Conservation (phyloP, 35 echinoderm and acorn worm species). For the Chiridota heheva region DNA sequence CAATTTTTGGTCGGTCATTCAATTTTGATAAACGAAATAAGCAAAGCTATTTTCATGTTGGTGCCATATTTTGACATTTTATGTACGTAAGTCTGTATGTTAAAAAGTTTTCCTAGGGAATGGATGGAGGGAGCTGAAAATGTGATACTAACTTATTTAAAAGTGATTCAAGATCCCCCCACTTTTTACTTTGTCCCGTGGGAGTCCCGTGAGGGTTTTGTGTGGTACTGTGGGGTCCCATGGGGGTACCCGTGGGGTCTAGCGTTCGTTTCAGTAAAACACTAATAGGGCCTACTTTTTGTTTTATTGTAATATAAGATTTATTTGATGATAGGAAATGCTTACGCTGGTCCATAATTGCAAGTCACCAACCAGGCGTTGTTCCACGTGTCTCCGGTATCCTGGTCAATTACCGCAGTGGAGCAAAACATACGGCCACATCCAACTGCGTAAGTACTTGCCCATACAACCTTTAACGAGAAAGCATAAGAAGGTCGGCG, state of each 20-base stretch:
- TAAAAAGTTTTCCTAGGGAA: too few relatives aligned
- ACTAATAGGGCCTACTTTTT: background rate
- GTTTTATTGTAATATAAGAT: background rate
- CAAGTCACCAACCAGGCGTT: constrained; percentile 84
- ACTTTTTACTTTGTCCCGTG: background rate
- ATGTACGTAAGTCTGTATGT: too few relatives aligned
- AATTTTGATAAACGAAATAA: background rate
- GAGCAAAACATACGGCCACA: constrained; percentile 74
- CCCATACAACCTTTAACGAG: constrained; percentile 80
- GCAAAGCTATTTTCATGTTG: too few relatives aligned
- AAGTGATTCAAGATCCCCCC: background rate
- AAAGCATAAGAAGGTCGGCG: background rate
- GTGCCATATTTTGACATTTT: too few relatives aligned
- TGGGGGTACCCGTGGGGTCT: background rate
- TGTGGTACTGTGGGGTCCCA: background rate
- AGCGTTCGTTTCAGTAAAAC: background rate
- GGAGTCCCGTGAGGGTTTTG: background rate
- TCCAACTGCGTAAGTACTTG: constrained; percentile 66
- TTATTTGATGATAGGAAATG: background rate
- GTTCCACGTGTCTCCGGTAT: constrained; percentile 23
- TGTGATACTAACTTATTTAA: too few relatives aligned
- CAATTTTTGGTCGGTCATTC: background rate
- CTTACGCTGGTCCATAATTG: constrained; percentile 96
- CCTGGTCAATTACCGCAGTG: constrained; percentile 33
- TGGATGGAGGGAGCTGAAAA: too few relatives aligned